phyloP scores from a whole-genome alignment of 2,888 invertebrate species.

The Lamellibrachia columna region DNA sequence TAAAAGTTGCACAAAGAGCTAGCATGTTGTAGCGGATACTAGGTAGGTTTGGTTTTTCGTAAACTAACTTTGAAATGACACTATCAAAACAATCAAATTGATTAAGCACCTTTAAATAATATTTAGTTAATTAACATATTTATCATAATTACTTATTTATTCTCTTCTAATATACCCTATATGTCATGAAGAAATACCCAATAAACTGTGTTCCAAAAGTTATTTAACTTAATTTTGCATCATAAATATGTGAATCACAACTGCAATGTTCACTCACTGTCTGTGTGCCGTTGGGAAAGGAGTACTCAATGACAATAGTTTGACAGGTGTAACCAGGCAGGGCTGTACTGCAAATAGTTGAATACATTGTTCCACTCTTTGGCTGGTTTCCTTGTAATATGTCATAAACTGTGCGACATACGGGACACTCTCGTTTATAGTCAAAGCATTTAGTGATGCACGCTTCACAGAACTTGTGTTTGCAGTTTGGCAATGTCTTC shows the following conservation, averaged over 20 bases:
- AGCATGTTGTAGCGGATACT: too few species aligned
- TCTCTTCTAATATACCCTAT: background rate
- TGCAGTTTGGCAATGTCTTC: background rate
- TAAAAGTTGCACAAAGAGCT: too few species aligned
- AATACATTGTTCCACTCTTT: background rate
- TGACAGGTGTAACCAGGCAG: background rate
- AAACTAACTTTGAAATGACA: too few species aligned
- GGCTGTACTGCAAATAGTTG: too few species aligned
- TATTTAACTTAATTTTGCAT: background rate
- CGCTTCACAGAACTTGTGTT: background rate
- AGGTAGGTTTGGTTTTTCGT: too few species aligned
- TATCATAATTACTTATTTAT: background rate
- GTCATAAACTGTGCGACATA: background rate
- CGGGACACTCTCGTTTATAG: background rate
- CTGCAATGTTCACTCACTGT: background rate
- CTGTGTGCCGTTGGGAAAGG: background rate
- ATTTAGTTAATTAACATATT: background rate
- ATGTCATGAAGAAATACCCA: background rate
- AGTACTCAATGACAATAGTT: background rate
- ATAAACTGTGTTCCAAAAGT: background rate
- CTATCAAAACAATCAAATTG: background rate
- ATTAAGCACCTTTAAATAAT: background rate
- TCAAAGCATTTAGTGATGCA: background rate
- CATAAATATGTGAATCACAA: background rate
- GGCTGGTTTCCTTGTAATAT: background rate